These are phyloP conservation scores for Cydia pomonella DNA, from an alignment of 1,140 invertebrate genomes.

Conservation along the genomic window DNA sequence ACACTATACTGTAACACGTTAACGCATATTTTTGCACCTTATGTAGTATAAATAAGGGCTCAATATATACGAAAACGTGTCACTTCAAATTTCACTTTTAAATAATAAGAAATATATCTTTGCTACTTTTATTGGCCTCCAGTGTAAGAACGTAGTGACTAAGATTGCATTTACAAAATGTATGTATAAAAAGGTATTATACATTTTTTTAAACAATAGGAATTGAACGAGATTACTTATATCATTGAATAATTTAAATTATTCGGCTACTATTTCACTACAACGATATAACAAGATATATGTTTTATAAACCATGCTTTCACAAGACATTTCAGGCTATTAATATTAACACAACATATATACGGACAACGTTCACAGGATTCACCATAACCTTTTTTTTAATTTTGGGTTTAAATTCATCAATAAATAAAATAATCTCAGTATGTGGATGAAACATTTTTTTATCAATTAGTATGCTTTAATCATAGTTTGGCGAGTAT, in stretches of 20 bases:
- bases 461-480: no score
- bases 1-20: slow-evolving; percentile 40
- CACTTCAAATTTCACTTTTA: not conserved
- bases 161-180: slow-evolving; percentile 63
- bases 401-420: slow-evolving; percentile 41
- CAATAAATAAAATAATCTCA: slow-evolving; percentile 77
- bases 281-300: slow-evolving; percentile 38
- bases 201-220: slow-evolving; percentile 48
- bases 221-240: slow-evolving; percentile 71
- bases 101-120: not conserved
- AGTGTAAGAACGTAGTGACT: slow-evolving; percentile 55
- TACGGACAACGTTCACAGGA: slow-evolving; percentile 63
- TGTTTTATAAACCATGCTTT: slow-evolving; percentile 56
- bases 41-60: slow-evolving; percentile 28
- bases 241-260: slow-evolving; percentile 48
- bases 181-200: slow-evolving; percentile 55
- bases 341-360: slow-evolving; percentile 68
- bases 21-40: slow-evolving; percentile 38
- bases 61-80: not conserved
- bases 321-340: slow-evolving; percentile 67
- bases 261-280: slow-evolving; percentile 28
- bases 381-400: slow-evolving; percentile 41
- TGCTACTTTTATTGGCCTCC: slow-evolving; percentile 40
- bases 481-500: no score
- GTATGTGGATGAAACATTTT: slow-evolving; percentile 46